Percentiles rank a stretch among this genome's conserved stretches.
Conservation (phyloP, 2,888 invertebrate genomes). For the Cephus runcator region DNA sequence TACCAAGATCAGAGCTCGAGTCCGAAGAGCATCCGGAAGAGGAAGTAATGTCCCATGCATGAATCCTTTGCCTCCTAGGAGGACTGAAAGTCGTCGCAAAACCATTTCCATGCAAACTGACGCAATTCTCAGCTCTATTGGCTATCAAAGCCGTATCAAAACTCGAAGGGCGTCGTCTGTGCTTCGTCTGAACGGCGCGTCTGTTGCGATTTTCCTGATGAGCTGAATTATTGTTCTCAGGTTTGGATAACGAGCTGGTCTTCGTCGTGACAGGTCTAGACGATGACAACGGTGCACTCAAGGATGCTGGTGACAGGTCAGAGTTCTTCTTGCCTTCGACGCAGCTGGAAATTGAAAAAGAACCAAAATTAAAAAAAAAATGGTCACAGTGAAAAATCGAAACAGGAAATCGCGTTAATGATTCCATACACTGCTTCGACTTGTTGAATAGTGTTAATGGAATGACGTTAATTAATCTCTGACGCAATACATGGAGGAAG, state of each 20-base stretch:
- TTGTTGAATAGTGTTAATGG: no score
- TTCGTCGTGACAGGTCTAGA: background rate
- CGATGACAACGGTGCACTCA: background rate
- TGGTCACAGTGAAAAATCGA: no score
- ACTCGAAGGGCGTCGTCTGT: constrained; percentile 45
- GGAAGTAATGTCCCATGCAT: constrained; percentile 46
- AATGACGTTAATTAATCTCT: no score
- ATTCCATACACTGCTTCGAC: no score
- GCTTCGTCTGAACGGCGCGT: constrained; percentile 40
- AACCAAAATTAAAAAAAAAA: no score
- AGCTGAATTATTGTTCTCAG: constrained; percentile 31
- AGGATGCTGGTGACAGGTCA: background rate
- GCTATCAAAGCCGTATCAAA: constrained; percentile 47
- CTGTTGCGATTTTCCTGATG: constrained; percentile 44
- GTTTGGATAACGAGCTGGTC: background rate
- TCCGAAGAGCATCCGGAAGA: constrained; percentile 50
- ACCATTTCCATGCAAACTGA: background rate
- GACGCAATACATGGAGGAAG: no score
- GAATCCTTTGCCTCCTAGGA: constrained; percentile 37
- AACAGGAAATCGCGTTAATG: no score
- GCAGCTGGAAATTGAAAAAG: constrained; percentile 8
- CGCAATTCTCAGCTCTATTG: constrained; percentile 36
- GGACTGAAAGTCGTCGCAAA: constrained; percentile 38
- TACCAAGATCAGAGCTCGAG: constrained; percentile 28
- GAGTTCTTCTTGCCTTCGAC: constrained; percentile 13